Conservation (phyloP, 2,888 invertebrate species). For the Danaus chrysippus region DNA sequence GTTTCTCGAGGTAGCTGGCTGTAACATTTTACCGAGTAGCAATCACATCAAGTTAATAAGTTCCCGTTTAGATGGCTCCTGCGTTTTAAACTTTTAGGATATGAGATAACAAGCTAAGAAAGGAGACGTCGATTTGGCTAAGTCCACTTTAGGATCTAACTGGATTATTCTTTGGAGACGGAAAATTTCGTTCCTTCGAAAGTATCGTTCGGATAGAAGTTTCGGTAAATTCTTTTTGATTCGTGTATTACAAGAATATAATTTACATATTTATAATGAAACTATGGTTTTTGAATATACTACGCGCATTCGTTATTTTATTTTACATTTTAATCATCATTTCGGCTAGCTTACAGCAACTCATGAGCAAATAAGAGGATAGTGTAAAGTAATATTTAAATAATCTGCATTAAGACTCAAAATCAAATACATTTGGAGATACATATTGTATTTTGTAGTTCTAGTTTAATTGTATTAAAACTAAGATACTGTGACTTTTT, state of each 20-base stretch:
- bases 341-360: too few relatives aligned
- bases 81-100: conserved; percentile 79
- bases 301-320: too few relatives aligned
- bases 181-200: conserved; percentile 8
- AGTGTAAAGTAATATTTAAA: too few relatives aligned
- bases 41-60: conserved; percentile 79
- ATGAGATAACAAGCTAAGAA: conserved; percentile 77
- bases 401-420: too few relatives aligned
- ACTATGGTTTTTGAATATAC: too few relatives aligned
- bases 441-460: too few relatives aligned
- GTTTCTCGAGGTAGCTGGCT: conserved; percentile 47
- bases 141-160: conserved; percentile 52
- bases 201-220: background rate
- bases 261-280: background rate
- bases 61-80: conserved; percentile 75
- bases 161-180: conserved; percentile 15
- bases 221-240: background rate
- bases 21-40: conserved; percentile 76
- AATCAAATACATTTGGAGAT: too few relatives aligned
- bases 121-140: conserved; percentile 73
- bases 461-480: too few relatives aligned
- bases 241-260: background rate
- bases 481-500: too few relatives aligned
- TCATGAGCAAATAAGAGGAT: too few relatives aligned
- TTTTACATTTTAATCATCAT: too few relatives aligned